A percentile compares a stretch with the other conserved stretches of the same genome.
These are phyloP conservation scores for Lamellibrachia luymesi DNA, from an alignment of 1,140 invertebrate genomes.

Conservation along the genomic window DNA sequence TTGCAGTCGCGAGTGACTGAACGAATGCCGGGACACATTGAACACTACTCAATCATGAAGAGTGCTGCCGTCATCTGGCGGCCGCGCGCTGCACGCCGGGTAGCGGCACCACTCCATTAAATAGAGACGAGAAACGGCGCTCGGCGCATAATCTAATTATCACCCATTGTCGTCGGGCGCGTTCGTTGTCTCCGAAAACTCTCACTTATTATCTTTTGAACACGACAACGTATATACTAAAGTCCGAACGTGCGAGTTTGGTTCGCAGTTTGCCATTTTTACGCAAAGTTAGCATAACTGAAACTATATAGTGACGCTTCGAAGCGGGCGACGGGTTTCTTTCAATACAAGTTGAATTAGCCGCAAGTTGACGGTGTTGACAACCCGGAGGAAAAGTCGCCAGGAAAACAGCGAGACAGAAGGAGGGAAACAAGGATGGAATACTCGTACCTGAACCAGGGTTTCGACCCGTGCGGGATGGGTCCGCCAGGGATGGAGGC, in stretches of 20 bases:
- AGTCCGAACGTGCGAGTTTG: background rate
- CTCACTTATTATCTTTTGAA: background rate
- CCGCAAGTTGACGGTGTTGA: background rate
- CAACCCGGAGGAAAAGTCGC: background rate
- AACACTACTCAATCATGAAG: background rate
- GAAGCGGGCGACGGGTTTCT: background rate
- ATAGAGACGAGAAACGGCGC: background rate
- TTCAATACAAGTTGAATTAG: background rate
- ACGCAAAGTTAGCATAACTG: background rate
- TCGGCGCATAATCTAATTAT: background rate
- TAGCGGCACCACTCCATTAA: background rate
- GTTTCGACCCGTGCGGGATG: slow-evolving; percentile 15
- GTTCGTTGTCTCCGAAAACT: background rate
- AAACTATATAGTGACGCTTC: background rate
- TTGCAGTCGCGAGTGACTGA: background rate
- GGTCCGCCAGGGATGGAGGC: background rate
- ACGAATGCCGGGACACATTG: background rate
- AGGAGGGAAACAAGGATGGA: slow-evolving; percentile 5
- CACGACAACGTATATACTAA: background rate
- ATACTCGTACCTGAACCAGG: slow-evolving; percentile 22
- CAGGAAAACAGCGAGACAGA: background rate
- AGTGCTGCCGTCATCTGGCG: background rate
- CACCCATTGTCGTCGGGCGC: background rate
- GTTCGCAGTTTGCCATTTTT: background rate
- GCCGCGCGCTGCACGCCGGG: background rate